These are phyloP conservation scores for Stegodyphus dumicola DNA, from an alignment of 1,140 invertebrate species.

Conservation along the genomic window DNA sequence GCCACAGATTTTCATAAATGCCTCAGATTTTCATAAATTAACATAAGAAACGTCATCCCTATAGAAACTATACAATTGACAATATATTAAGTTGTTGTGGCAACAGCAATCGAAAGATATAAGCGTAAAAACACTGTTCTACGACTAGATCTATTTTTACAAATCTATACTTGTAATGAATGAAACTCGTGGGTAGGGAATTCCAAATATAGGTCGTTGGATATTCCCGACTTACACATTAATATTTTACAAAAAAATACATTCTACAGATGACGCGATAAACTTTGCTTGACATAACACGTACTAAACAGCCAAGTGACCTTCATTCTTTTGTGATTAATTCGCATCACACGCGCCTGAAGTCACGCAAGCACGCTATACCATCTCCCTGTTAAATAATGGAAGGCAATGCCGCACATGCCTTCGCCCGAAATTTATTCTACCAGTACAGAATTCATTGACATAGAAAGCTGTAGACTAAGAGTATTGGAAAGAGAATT, in stretches of 20 bases:
- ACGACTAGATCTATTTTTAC: too few relatives aligned
- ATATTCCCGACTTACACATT: too few relatives aligned
- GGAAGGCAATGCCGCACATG: background rate
- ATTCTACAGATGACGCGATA: conserved; percentile 45
- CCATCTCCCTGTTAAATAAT: background rate
- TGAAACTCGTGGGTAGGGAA: too few relatives aligned
- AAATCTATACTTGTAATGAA: too few relatives aligned
- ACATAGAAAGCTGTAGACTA: background rate
- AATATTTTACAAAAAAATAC: conserved; percentile 15
- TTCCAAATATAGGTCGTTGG: too few relatives aligned
- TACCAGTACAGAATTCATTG: conserved; percentile 4
- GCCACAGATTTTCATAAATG: too few relatives aligned
- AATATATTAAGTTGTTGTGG: too few relatives aligned
- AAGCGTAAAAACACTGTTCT: too few relatives aligned
- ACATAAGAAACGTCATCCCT: too few relatives aligned
- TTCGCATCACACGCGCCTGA: conserved; percentile 12
- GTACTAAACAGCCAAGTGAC: conserved; percentile 53
- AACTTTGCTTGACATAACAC: conserved; percentile 53
- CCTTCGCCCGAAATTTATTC: conserved; percentile 26
- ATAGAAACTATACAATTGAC: too few relatives aligned
- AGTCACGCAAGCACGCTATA: conserved; percentile 43
- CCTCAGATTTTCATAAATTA: too few relatives aligned
- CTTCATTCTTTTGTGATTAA: conserved; percentile 49
- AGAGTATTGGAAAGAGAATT: background rate
- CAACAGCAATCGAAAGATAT: too few relatives aligned